These are phyloP conservation scores for Nebria salina DNA, from an alignment of 2,888 invertebrate genomes.

Conservation along the genomic window DNA sequence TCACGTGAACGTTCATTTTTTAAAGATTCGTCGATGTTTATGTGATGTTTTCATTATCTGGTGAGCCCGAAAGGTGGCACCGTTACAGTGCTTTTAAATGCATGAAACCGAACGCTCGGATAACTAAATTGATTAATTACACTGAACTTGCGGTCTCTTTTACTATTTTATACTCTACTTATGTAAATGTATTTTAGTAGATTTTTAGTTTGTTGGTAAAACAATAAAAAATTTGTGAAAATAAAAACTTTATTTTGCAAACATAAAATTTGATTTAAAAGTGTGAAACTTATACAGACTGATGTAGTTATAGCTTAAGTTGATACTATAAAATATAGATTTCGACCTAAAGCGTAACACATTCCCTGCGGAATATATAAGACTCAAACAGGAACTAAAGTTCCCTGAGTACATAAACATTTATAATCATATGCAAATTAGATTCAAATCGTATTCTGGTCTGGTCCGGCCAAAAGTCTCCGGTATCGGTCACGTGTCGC, in stretches of 20 bases:
- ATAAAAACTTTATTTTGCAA: constrained; percentile 4
- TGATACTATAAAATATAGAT: neutral
- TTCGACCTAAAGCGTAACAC: neutral
- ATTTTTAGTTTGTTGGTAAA: too few species aligned
- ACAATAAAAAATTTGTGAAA: too few species aligned
- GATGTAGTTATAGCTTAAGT: neutral
- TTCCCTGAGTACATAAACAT: constrained; percentile 42
- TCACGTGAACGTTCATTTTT: constrained; percentile 30
- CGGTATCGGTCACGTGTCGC: neutral
- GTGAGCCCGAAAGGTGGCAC: neutral
- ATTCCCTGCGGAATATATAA: neutral
- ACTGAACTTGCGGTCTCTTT: neutral
- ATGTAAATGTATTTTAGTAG: neutral
- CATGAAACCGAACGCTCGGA: too few species aligned
- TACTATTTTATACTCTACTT: neutral
- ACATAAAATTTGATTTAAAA: neutral
- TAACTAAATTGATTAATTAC: neutral
- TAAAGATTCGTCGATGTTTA: constrained; percentile 1
- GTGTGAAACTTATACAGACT: neutral
- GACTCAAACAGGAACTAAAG: constrained; percentile 30
- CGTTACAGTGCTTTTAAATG: neutral
- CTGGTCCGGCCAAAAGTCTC: constrained; percentile 12
- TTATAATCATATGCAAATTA: constrained; percentile 45
- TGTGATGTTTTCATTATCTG: neutral
- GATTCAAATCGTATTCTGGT: constrained; percentile 45